Evolutionary conservation across 2,113 vertebrate species (phyloP), one percentile per base, ranked within the genome.

Genomic region (Xiphias gladius): DNA sequence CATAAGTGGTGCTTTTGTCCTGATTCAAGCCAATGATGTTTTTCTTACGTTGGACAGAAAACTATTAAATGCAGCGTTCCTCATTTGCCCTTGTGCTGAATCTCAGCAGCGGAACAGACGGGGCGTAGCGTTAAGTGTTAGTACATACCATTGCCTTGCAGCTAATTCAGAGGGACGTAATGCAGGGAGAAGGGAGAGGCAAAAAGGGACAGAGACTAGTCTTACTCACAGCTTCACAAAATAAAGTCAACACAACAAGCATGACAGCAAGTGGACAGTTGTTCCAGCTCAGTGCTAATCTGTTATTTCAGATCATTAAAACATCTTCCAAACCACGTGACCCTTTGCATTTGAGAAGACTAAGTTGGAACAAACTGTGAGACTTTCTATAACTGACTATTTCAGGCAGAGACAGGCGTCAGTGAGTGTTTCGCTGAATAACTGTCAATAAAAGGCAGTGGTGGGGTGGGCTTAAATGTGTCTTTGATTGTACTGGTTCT

Each of bases 101-200:
- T 50, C 68, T 80, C 70, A 86, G 86, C 87, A 73, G 85, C 84
- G 86, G 93, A 91, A 92, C 88, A 92, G 90, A 79, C 5, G 65
- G 91, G 91, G 97, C 95, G 24, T 82, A 19, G 95, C 95, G 24
- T 92, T 73, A 73, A 80, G 87, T 91, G 91, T 97, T 96, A 96
- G 97, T 99, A 99, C 97, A 82, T 99, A 98, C 98, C 97, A 93
- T 95, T 85, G 96, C 95, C 96, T 94, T 96, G 97, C 95, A 97
- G 96, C 97, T 99, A 98, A 95, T 75, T 95, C 97, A 95, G 96
- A 96, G 94, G 94, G 90, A 67, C 64, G 84, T 59, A 82, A 83
- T 66, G 87, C 87, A 88, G 81, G 87, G 84, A 76, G 80, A 94
- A 96, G 97, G 95, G 96, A 96, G 92, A 91, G 94, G 97, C 96